These are phyloP conservation scores for Eospalax fontanierii DNA, from an alignment of 2,797 vertebrate species.

Conservation along the genomic window DNA sequence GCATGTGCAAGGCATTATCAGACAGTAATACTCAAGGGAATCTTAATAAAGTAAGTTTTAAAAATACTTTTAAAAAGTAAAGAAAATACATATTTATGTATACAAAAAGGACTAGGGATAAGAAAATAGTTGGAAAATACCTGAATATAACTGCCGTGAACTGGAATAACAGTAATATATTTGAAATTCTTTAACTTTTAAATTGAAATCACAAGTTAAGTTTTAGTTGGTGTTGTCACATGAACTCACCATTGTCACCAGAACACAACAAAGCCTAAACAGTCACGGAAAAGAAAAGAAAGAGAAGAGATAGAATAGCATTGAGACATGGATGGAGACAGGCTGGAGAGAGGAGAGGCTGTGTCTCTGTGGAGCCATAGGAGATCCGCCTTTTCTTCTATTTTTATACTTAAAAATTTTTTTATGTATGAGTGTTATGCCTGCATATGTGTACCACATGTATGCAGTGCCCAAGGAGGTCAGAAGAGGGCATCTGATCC, in stretches of 20 bases:
- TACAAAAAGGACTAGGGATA: neutral
- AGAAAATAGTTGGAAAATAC: conserved; percentile 7
- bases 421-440: no score
- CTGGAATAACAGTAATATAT: neutral
- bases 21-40: neutral
- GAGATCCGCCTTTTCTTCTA: conserved; percentile 38
- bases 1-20: neutral
- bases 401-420: neutral
- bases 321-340: neutral
- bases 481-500: no score
- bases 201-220: neutral
- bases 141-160: neutral
- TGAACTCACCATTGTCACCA: neutral
- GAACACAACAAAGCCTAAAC: neutral
- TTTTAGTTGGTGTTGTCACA: conserved; percentile 32
- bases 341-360: neutral
- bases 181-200: conserved; percentile 56
- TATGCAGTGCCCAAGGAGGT: no score
- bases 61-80: neutral
- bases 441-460: no score
- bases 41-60: neutral
- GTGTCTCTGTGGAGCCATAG: conserved; percentile 16
- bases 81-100: neutral
- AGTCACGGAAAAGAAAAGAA: neutral
- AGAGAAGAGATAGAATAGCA: neutral